Base-by-base conservation (phyloP, 2,797 vertebrate genomes). In the Chloroceryle amazona region DNA sequence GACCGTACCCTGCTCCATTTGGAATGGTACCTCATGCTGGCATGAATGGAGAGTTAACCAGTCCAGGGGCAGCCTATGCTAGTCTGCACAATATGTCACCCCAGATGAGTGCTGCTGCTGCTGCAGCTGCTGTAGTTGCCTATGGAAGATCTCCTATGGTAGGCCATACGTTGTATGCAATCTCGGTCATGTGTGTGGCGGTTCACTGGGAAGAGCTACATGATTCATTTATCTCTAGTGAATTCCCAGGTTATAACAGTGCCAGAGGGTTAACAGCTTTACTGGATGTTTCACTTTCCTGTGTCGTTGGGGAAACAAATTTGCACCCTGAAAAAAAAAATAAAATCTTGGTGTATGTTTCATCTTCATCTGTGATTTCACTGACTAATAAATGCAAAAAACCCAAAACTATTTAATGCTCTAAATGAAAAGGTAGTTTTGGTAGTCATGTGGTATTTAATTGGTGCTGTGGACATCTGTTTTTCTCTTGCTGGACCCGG, bases 81-180 rank as follows among this genome's bases (percentile, higher is more conserved):
- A 98, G 99, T 76, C 98, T 99, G 19, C 99, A 99, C 98, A 99
- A 99, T 98, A 99, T 99, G 98, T 99, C 99, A 17, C 99, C 99
- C 26, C 99, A 99, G 98, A 99, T 99, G 99, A 99, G 99, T 25
- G 99, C 98, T 5, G 99, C 98, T 1, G 98, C 99, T 0, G 99
- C 99, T 0, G 99, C 98, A 2, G 98, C 98, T 5, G 98, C 99
- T 0, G 99, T 99, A 37, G 99, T 99, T 83, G 99, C 99, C 5
- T 99, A 99, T 25, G 99, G 99, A 72, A 98, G 99, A 60, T 99
- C 99, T 75, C 99, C 99, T 15, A 99, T 99, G 99, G 99, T 99
- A 98, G 89, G 98, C 72, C 67, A 85, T 74, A 90, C 39, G 0
- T 74, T 94, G 87, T 33, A 84, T 91, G 61, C 81, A 19, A 1